These are phyloP conservation scores for Lonchura striata DNA, from an alignment of 2,113 vertebrate genomes.

Conservation along the genomic window DNA sequence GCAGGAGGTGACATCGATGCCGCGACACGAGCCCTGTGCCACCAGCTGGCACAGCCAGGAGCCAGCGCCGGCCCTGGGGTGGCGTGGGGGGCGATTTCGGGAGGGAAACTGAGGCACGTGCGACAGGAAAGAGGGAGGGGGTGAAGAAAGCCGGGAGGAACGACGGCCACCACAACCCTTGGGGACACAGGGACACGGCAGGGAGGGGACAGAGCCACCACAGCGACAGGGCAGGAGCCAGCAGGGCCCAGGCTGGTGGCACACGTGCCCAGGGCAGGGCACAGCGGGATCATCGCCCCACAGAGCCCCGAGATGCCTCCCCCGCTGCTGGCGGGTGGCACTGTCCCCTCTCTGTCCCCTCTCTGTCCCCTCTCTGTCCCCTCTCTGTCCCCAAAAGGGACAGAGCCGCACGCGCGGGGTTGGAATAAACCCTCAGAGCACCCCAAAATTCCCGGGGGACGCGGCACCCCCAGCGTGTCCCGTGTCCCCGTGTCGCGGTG, in stretches of 20 bases:
- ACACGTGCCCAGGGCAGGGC: background rate
- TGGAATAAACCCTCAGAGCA: no score
- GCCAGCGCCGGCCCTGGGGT: rapidly evolving
- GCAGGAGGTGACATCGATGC: no score
- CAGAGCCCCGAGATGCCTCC: rapidly evolving
- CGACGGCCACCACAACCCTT: rapidly evolving
- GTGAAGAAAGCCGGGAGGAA: background rate
- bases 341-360: background rate
- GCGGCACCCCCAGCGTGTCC: no score
- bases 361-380: no score
- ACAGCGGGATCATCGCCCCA: rapidly evolving
- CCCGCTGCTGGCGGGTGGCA: rapidly evolving
- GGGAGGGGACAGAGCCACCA: background rate
- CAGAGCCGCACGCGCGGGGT: no score
- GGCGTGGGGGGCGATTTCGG: rapidly evolving
- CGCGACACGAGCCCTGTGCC: no score
- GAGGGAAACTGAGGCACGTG: rapidly evolving
- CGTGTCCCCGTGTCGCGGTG: no score
- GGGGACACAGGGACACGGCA: background rate
- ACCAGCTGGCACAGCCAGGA: no score
- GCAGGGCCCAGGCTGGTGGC: background rate
- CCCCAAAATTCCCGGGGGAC: no score
- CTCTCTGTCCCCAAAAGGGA: no score
- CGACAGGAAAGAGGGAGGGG: background rate
- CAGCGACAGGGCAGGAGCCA: background rate